Percentiles rank a stretch among this genome's conserved stretches.
These are phyloP conservation scores for Campylomormyrus tamandua DNA, from an alignment of 2,113 vertebrate genomes.

Conservation along the genomic window DNA sequence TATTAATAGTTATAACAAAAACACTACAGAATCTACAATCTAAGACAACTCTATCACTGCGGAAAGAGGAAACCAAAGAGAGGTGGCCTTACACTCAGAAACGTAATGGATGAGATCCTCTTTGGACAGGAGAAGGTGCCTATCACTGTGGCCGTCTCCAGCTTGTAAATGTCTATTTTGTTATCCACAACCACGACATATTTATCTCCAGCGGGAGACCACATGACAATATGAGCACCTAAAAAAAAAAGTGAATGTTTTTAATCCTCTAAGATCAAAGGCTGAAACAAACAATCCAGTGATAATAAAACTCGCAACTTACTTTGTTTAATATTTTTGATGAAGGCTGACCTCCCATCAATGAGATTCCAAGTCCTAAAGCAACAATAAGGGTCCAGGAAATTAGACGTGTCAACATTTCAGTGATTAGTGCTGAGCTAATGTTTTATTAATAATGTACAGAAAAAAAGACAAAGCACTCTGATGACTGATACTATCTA, in stretches of 20 bases:
- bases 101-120: slow-evolving; percentile 78
- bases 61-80: neutral
- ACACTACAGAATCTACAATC: neutral
- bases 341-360: slow-evolving; percentile 86
- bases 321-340: slow-evolving; percentile 96
- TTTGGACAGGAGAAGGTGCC: slow-evolving; percentile 68
- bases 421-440: neutral
- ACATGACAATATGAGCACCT: slow-evolving; percentile 87
- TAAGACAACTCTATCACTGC: neutral
- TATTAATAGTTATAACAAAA: neutral
- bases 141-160: slow-evolving; percentile 75
- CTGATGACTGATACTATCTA: neutral
- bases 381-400: slow-evolving; percentile 22
- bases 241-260: neutral
- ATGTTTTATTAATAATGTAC: neutral
- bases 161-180: slow-evolving; percentile 71
- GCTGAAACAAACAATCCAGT: neutral
- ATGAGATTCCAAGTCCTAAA: slow-evolving; percentile 94
- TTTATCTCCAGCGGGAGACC: slow-evolving; percentile 80
- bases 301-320: slow-evolving; percentile 44
- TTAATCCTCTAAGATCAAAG: neutral
- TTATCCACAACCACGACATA: slow-evolving; percentile 71
- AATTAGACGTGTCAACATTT: neutral
- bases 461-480: neutral
- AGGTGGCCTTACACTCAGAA: slow-evolving; percentile 73